Conservation (phyloP, 2,113 vertebrate species). For the Ardeotis arabs region DNA sequence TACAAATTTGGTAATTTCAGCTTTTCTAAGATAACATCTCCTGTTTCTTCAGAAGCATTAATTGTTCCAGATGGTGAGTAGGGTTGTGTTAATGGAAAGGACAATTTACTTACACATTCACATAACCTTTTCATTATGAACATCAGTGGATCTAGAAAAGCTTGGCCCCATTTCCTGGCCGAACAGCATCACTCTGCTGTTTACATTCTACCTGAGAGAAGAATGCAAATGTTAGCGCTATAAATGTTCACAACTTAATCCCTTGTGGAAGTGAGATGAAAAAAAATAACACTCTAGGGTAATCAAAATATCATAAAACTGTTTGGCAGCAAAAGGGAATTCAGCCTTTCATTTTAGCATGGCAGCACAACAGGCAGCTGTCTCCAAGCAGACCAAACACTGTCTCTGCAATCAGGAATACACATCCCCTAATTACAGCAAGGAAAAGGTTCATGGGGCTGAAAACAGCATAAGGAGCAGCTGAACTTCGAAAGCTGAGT, state of each 20-base stretch:
- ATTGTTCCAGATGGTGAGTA: neutral
- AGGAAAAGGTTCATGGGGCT: neutral
- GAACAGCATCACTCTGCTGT: neutral
- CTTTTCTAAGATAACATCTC: neutral
- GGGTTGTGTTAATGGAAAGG: neutral
- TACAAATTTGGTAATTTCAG: neutral
- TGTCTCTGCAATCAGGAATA: neutral
- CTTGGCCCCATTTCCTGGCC: neutral
- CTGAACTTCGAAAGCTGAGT: neutral
- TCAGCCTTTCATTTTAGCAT: neutral
- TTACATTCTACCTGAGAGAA: slow-evolving; percentile 19
- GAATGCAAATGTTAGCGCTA: slow-evolving; percentile 1
- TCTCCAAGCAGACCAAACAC: neutral
- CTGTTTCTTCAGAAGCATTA: neutral
- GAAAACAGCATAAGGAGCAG: neutral
- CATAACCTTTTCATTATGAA: neutral
- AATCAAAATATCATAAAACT: neutral
- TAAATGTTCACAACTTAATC: slow-evolving; percentile 2
- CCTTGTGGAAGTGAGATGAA: neutral
- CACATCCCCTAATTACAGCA: neutral
- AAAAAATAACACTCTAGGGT: neutral
- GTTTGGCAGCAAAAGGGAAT: neutral
- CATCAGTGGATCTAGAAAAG: neutral
- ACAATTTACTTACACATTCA: neutral
- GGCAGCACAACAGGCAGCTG: neutral